phyloP scores from a whole-genome alignment of 2,113 vertebrate genomes.

The Neotragus moschatus region DNA sequence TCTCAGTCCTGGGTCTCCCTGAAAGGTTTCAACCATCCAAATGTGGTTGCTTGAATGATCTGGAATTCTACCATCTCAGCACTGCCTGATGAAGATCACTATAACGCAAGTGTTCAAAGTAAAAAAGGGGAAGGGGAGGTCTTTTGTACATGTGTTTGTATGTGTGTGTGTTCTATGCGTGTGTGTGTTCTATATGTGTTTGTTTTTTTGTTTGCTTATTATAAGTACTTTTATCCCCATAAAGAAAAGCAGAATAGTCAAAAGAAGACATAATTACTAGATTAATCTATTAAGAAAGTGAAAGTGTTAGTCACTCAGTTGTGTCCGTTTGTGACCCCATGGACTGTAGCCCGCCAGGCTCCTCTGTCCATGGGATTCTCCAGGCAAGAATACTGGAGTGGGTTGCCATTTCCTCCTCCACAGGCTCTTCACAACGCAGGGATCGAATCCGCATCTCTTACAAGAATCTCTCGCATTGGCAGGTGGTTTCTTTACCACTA shows the following conservation, averaged over 20 bases:
- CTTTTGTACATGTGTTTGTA: not conserved
- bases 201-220: not conserved
- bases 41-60: constrained; percentile 64
- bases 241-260: not conserved
- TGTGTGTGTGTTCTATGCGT: not conserved
- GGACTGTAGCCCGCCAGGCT: not conserved
- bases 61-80: constrained; percentile 61
- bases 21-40: constrained; percentile 64
- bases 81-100: constrained; percentile 65
- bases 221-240: constrained; percentile 52
- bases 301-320: not conserved
- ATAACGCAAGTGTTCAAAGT: constrained; percentile 66
- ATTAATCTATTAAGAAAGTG: not conserved
- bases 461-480: not conserved
- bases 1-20: constrained; percentile 40
- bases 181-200: not conserved
- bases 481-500: not conserved
- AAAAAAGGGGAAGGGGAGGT: not conserved
- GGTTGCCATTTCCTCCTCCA: not conserved
- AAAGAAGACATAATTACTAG: not conserved
- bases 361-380: not conserved
- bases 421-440: not conserved
- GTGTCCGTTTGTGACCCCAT: not conserved
- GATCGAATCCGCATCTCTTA: not conserved
- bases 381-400: not conserved